Evolutionary conservation across 2,888 invertebrate species (phyloP).

Genomic region (Sinelater perroti): DNA sequence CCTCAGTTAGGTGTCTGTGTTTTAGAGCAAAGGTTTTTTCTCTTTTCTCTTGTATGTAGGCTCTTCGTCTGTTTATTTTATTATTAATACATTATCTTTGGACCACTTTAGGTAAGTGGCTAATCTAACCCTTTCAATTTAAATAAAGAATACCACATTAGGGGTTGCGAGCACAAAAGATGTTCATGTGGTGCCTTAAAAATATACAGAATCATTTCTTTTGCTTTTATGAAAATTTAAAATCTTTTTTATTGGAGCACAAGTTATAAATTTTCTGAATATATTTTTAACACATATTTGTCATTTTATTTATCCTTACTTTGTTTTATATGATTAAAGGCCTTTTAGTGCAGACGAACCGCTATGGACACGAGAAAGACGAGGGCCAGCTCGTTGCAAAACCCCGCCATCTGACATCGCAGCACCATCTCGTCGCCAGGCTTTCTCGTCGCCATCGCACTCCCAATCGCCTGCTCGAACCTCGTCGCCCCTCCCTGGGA

Average conservation of each 20-base stretch:
- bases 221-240: not conserved
- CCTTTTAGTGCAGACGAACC: too few species aligned
- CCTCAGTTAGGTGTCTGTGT: too few species aligned
- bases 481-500: conserved; percentile 52
- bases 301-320: not conserved
- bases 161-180: too few species aligned
- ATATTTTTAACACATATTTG: not conserved
- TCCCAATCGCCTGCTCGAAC: conserved; percentile 20
- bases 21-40: too few species aligned
- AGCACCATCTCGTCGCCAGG: not conserved
- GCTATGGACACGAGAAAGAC: conserved; percentile 1
- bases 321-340: too few species aligned
- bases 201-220: not conserved
- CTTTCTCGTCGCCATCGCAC: conserved; percentile 2
- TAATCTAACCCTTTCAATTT: too few species aligned
- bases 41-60: too few species aligned
- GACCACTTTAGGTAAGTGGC: too few species aligned
- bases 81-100: too few species aligned
- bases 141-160: too few species aligned
- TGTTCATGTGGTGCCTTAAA: not conserved
- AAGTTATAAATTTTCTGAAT: not conserved
- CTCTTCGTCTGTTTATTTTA: too few species aligned
- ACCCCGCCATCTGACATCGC: not conserved
- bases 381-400: not conserved
- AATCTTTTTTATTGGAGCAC: not conserved